Conservation (phyloP, 2,888 invertebrate species). For the Drepana falcataria region DNA sequence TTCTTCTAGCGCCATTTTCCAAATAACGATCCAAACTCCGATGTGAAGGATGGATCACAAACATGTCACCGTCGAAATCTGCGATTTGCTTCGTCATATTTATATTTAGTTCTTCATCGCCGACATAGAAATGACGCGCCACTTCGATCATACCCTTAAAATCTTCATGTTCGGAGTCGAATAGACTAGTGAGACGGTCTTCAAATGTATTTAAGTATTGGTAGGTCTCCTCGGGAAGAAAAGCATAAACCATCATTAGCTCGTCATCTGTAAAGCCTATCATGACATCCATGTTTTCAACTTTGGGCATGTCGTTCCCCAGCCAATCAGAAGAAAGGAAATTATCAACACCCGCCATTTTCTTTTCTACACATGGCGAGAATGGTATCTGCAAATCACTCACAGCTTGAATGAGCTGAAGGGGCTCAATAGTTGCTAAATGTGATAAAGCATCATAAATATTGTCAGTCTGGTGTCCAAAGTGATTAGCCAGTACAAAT, state of each 20-base stretch:
- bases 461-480: conserved; percentile 26
- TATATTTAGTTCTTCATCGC: conserved; percentile 18
- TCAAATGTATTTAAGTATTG: conserved; percentile 2
- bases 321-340: conserved; percentile 27
- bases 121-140: conserved; percentile 29
- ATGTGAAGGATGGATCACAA: conserved; percentile 26
- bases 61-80: conserved; percentile 32
- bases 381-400: conserved; percentile 13
- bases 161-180: conserved; percentile 17
- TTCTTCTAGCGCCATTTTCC: conserved; percentile 16
- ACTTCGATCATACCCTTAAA: conserved; percentile 19
- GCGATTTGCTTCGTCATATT: conserved; percentile 11
- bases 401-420: conserved; percentile 24
- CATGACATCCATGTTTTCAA: conserved; percentile 24
- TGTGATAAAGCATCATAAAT: conserved; percentile 29
- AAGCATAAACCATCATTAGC: conserved; percentile 11
- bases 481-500: conserved; percentile 24
- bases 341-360: conserved; percentile 27
- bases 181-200: conserved; percentile 8
- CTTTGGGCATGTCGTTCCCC: conserved; percentile 17
- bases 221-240: not conserved
- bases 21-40: conserved; percentile 26
- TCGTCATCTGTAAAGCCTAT: conserved; percentile 27
- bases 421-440: conserved; percentile 22
- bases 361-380: conserved; percentile 31